Evolutionary conservation across 2,113 vertebrate species (phyloP), one percentile per base, ranked within the genome.

Genomic region (Cephalopholis sonnerati): DNA sequence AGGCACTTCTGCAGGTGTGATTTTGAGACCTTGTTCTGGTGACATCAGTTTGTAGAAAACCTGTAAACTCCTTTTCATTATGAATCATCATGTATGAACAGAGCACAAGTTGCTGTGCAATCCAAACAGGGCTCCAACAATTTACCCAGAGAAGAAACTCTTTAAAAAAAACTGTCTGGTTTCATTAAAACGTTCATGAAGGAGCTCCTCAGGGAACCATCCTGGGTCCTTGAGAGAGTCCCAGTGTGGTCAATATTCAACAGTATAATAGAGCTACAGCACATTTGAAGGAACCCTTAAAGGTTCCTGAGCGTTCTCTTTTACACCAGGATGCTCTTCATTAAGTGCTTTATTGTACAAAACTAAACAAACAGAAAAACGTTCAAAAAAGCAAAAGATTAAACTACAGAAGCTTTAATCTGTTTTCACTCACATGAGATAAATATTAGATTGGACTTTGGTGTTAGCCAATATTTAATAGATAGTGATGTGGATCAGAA

Each of bases 131-230:
- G 59, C 5, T 63, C 61, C 32, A 55, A n/a, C 53, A 55, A 1
- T 12, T 62, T n/a, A 63, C 18, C 59, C 20, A n/a, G 18, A 39
- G 16, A 7, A 36, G 16, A 58, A 24, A 20, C 0, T 54, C 5
- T 4, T 11, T 0, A 55, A 2, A 22, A 61, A 2, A 10, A 8
- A 10, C 29, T 11, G 0, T 36, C 58, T 20, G 29, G 17, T 57
- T 32, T 61, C 18, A 20, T 12, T 32, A 17, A 36, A 20, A 13
- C 20, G 6, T n/a, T n/a, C 5, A 39, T 41, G 36, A 16, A n/a
- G 61, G 32, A 55, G 51, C 8, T 11, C 69, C 69, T 55, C 68
- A 39, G 32, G 68, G 68, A 70, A 70, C 20, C 32, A 0, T 70
- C 22, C 32, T 55, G 3, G 68, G 13, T 54, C 50, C 67, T 39